phyloP scores from a whole-genome alignment of 2,113 vertebrate genomes.

The Mus pahari region DNA sequence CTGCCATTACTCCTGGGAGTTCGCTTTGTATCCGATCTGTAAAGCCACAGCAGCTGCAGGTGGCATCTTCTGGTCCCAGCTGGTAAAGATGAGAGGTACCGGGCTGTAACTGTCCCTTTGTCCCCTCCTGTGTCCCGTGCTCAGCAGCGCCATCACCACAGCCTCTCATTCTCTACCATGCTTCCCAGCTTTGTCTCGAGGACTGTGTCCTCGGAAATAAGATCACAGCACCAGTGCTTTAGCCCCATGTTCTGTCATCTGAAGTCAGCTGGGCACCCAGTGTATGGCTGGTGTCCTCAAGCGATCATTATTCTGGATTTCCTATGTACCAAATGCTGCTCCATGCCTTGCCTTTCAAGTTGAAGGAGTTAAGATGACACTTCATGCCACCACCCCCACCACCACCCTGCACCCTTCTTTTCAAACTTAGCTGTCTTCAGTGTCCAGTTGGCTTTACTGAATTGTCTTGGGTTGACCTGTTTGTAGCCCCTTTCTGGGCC shows the following conservation, averaged over 20 bases:
- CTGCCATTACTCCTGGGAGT: not conserved
- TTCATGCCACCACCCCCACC: not conserved
- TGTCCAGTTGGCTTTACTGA: not conserved
- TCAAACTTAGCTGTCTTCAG: not conserved
- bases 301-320: not conserved
- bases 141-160: not conserved
- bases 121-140: not conserved
- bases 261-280: not conserved
- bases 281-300: not conserved
- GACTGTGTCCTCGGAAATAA: not conserved
- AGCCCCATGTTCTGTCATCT: fast-evolving
- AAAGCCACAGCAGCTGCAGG: not conserved
- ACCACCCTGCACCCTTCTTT: not conserved
- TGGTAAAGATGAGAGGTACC: not conserved
- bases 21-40: not conserved
- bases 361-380: not conserved
- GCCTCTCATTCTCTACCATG: not conserved
- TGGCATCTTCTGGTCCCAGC: not conserved
- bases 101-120: not conserved
- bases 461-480: not conserved
- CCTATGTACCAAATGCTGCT: fast-evolving
- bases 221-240: not conserved
- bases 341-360: not conserved
- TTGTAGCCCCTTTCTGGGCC: not conserved
- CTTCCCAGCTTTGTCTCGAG: not conserved